These are phyloP conservation scores for Julus scanicus DNA, from an alignment of 2,888 invertebrate species.

Conservation along the genomic window DNA sequence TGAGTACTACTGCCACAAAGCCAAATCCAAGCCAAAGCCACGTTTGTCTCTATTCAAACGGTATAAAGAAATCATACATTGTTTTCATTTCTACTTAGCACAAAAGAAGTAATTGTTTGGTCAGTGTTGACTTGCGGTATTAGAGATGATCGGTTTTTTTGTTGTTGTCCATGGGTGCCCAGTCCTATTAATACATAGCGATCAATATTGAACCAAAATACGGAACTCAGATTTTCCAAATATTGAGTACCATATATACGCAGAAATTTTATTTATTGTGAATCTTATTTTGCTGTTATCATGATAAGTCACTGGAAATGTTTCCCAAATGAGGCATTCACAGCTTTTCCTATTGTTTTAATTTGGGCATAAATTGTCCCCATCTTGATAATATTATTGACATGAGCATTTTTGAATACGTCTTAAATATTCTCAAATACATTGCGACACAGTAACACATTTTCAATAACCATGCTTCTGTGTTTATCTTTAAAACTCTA, in stretches of 20 bases:
- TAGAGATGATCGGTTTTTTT: neutral
- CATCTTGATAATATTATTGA: neutral
- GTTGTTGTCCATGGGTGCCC: neutral
- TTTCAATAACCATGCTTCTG: too few species aligned
- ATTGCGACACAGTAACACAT: too few species aligned
- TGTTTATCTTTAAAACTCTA: neutral
- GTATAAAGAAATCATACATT: neutral
- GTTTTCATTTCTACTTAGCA: neutral
- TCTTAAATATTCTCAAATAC: too few species aligned
- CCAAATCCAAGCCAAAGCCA: too few species aligned
- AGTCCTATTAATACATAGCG: neutral
- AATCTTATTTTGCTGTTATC: neutral
- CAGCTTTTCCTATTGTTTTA: neutral
- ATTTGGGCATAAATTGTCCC: neutral
- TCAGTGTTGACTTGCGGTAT: neutral
- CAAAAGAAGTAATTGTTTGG: neutral
- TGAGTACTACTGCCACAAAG: too few species aligned
- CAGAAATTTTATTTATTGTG: neutral
- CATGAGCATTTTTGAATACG: neutral
- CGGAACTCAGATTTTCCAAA: neutral
- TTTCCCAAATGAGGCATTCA: neutral
- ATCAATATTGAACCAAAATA: neutral
- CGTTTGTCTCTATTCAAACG: neutral
- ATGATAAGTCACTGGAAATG: neutral
- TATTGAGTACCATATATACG: neutral